These are phyloP conservation scores for Glandiceps talaboti DNA, from an alignment of 53 echinoderm and acorn worm genomes.

Conservation along the genomic window DNA sequence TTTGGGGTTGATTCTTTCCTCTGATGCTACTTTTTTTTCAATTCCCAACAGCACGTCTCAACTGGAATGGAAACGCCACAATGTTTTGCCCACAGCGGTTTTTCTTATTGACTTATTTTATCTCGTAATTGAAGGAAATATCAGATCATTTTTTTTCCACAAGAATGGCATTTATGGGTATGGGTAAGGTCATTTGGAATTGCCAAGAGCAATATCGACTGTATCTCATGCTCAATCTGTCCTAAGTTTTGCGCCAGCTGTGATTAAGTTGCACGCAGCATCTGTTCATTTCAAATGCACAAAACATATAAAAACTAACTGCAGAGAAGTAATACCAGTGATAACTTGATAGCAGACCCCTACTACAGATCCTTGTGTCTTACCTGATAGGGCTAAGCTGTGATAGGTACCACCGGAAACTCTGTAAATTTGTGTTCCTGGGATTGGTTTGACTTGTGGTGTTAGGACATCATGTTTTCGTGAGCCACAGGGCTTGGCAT, in stretches of 20 bases:
- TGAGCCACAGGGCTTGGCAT: conserved; percentile 62
- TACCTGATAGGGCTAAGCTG: conserved; percentile 82
- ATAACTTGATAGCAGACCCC: too few relatives aligned
- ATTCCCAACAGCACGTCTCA: too few relatives aligned
- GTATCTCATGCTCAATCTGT: not conserved
- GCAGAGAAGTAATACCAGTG: too few relatives aligned
- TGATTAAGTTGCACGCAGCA: not conserved
- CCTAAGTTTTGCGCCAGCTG: not conserved
- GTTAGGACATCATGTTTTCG: conserved; percentile 48
- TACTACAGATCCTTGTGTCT: not conserved
- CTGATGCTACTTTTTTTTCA: too few relatives aligned
- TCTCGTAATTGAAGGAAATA: not conserved
- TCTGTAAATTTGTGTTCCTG: conserved; percentile 34
- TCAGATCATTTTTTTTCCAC: not conserved
- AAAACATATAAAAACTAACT: too few relatives aligned
- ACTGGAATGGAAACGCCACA: not conserved
- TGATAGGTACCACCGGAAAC: conserved; percentile 71
- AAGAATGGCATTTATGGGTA: not conserved
- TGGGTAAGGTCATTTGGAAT: not conserved
- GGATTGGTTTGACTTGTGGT: conserved; percentile 41
- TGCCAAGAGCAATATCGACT: not conserved
- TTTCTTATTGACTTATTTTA: not conserved
- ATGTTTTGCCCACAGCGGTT: not conserved
- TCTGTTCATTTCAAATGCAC: not conserved
- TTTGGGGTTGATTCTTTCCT: too few relatives aligned